phyloP scores from a whole-genome alignment of 2,113 vertebrate species.

The Bucco capensis region DNA sequence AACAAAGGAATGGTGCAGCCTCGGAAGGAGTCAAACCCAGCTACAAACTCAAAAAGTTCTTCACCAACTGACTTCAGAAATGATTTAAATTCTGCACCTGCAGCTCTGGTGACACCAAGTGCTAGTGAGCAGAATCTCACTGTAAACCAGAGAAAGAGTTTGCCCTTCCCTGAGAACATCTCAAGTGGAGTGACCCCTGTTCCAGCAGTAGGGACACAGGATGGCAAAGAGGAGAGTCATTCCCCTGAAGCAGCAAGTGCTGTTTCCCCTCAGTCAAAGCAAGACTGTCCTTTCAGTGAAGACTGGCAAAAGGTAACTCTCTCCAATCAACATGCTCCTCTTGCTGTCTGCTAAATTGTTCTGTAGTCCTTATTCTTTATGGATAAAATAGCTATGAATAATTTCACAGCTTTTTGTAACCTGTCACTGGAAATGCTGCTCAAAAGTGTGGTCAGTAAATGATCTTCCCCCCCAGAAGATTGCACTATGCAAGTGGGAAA shows the following conservation, averaged over 20 bases:
- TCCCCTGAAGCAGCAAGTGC: conserved; percentile 49
- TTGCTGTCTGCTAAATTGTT: background rate
- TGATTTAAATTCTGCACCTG: conserved; percentile 32
- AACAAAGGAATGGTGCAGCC: conserved; percentile 42
- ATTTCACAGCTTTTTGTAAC: background rate
- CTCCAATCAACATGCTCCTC: background rate
- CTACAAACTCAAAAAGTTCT: background rate
- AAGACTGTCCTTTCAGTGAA: conserved; percentile 55
- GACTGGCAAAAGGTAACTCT: conserved; percentile 75
- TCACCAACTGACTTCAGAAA: conserved; percentile 15
- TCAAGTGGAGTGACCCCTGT: conserved; percentile 27
- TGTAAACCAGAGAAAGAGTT: conserved; percentile 34
- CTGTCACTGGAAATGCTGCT: background rate
- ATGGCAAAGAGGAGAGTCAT: conserved; percentile 22
- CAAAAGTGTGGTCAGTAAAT: background rate
- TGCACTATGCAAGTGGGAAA: background rate
- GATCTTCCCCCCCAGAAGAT: background rate
- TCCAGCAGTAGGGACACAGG: conserved; percentile 24
- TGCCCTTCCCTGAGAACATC: background rate
- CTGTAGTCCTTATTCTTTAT: background rate
- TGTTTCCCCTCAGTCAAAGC: conserved; percentile 28
- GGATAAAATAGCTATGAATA: background rate
- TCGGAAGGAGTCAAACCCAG: conserved; percentile 18
- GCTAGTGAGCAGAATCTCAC: background rate
- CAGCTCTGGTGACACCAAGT: background rate